phyloP scores from a whole-genome alignment of 2,888 invertebrate genomes.

The Calameuta idolon region DNA sequence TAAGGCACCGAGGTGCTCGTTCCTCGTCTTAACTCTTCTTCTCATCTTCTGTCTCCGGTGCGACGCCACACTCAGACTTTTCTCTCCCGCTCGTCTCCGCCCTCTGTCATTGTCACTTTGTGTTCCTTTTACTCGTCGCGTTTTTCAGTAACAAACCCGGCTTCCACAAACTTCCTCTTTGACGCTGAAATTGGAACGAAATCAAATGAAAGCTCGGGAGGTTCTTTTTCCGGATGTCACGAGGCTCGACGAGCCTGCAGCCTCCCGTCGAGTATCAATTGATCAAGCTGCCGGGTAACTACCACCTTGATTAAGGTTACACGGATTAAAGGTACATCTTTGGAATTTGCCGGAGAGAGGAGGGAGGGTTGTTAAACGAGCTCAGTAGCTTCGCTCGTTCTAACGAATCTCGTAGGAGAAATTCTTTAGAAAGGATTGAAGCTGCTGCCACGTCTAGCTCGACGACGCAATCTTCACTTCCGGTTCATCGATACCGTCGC shows the following conservation, averaged over 20 bases:
- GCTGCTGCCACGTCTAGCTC: not conserved
- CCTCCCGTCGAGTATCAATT: not conserved
- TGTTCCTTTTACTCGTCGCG: not conserved
- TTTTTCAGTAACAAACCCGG: not conserved
- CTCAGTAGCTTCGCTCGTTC: not conserved
- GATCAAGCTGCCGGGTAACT: not conserved
- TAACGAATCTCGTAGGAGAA: not conserved
- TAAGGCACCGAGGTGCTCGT: not conserved
- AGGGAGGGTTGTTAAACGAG: not conserved
- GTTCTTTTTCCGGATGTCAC: not conserved
- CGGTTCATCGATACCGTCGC: not conserved
- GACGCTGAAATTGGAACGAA: not conserved
- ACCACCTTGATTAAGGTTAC: not conserved
- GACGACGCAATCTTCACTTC: not conserved
- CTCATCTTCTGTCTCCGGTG: not conserved
- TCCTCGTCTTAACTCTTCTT: not conserved
- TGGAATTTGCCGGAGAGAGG: not conserved
- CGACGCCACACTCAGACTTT: not conserved
- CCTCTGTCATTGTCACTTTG: conserved; percentile 1
- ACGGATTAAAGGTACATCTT: not conserved
- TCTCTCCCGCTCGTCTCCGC: conserved; percentile 4
- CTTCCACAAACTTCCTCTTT: conserved; percentile 4
- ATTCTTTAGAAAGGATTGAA: not conserved
- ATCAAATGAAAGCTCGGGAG: not conserved
- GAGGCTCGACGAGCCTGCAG: not conserved